Evolutionary conservation across 2,113 vertebrate species (phyloP).

Genomic region (Xenopus borealis): DNA sequence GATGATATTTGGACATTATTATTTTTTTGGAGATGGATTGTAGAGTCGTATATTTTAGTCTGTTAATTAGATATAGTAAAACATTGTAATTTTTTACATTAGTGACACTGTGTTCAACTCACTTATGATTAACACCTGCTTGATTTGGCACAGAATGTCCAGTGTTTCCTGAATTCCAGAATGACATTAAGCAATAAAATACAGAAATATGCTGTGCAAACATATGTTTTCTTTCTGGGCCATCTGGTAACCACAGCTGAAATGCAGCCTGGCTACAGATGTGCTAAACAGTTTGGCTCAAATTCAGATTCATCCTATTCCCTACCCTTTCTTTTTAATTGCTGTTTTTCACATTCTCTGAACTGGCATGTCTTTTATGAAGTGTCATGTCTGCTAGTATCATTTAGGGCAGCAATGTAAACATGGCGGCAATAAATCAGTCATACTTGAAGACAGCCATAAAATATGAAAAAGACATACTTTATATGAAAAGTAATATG

Average conservation of each 20-base stretch:
- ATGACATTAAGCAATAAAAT: conserved; percentile 47
- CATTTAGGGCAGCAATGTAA: conserved; percentile 36
- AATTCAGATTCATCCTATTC: conserved; percentile 46
- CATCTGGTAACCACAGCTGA: conserved; percentile 47
- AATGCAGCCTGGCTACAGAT: conserved; percentile 46
- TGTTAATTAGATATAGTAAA: conserved; percentile 47
- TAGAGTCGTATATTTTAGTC: conserved; percentile 41
- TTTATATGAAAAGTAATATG: background rate
- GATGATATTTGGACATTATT: conserved; percentile 40
- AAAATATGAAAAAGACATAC: background rate
- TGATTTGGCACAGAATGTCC: conserved; percentile 46
- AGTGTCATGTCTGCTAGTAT: conserved; percentile 44
- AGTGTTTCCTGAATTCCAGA: conserved; percentile 45
- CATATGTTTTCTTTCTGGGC: conserved; percentile 45
- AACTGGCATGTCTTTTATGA: conserved; percentile 42
- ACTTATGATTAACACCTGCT: conserved; percentile 48
- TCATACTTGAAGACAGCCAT: background rate
- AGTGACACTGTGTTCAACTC: conserved; percentile 45
- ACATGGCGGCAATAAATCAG: conserved; percentile 28
- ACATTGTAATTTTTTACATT: conserved; percentile 46
- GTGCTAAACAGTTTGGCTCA: conserved; percentile 45
- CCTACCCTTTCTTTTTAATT: conserved; percentile 40
- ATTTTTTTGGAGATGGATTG: conserved; percentile 27
- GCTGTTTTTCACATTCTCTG: conserved; percentile 38
- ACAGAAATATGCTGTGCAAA: conserved; percentile 47